Base-by-base conservation (phyloP, 1,140 invertebrate genomes). In the Protaetia brevitarsis region DNA sequence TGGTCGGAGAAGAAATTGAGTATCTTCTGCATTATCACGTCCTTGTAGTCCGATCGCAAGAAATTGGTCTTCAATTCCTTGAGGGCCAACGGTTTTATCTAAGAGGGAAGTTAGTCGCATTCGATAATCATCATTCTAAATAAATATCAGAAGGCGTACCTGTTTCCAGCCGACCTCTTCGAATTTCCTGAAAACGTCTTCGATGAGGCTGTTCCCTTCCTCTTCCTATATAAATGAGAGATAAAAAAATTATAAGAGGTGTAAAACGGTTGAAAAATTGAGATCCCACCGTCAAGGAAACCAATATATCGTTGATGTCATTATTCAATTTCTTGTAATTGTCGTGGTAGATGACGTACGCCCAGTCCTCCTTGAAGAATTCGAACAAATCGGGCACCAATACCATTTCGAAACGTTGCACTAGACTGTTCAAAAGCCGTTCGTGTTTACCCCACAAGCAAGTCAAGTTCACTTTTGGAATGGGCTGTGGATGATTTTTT, bases 361-460 rank as follows among this genome's bases (percentile, higher is more conserved):
- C 79, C 86, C 86, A 88, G 1, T 86, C 82, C 65, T 87, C 80
- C 5, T 77, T 77, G 75, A 89, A 88, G 72, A 82, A 88, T 1
- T 81, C 79, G 69, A 81, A 88, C 5, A 89, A 79, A 73, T 88
- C 86, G 0, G 75, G 69, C 2, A 88, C 84, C 58, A 82, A 66
- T 0, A 78, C 74, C 70, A 78, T 82, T 73, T 83, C 73, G 72
- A 81, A 87, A 34, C 83, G 79, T 13, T 75, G 69, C 4, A 83
- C 74, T 1, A 89, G 64, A 63, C 86, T 83, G 73, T 88, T 86
- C 27, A 88, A 77, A 63, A 86, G 73, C 0, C 77, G 79, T 66
- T 88, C 86, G 68, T 89, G 87, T 71, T 84, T 85, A 0, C 86
- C 86, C 71, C 85, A 88, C n/a, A 89, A 67, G 28, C 77, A 72